A percentile compares a stretch with the other conserved stretches of the same genome.
phyloP scores from a whole-genome alignment of 1,140 invertebrate species.

The Eciton burchellii region DNA sequence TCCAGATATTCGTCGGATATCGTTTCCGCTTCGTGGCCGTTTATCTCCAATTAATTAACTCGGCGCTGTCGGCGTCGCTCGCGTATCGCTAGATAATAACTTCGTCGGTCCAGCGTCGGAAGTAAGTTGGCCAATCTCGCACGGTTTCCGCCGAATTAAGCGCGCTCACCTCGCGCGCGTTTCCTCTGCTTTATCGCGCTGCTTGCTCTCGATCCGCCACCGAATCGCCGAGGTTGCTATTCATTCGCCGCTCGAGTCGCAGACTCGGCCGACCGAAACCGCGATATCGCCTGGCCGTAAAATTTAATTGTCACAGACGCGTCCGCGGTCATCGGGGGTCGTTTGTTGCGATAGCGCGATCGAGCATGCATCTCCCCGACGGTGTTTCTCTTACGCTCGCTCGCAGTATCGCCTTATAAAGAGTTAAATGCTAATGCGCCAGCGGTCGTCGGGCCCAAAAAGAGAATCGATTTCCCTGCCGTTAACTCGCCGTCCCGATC shows the following conservation, averaged over 20 bases:
- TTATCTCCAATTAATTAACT: constrained; percentile 56
- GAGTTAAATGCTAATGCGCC: constrained; percentile 12
- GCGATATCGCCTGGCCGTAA: too few species aligned
- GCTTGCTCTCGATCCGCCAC: background rate
- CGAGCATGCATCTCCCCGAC: background rate
- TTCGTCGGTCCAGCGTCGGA: constrained; percentile 33
- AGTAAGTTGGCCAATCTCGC: constrained; percentile 46
- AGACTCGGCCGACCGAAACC: background rate
- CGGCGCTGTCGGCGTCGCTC: background rate
- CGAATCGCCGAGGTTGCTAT: background rate
- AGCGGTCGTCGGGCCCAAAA: constrained; percentile 3
- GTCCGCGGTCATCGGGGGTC: background rate
- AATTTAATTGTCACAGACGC: too few species aligned
- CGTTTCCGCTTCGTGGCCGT: background rate
- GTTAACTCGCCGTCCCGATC: constrained; percentile 35
- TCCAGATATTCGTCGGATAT: constrained; percentile 31
- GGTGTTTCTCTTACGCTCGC: background rate
- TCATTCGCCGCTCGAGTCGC: constrained; percentile 1
- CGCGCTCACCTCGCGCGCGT: background rate
- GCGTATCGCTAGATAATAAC: constrained; percentile 45
- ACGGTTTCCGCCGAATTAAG: constrained; percentile 40
- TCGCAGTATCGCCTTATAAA: background rate
- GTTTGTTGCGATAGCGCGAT: background rate
- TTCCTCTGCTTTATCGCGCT: constrained; percentile 24
- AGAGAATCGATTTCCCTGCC: constrained; percentile 59